These are phyloP conservation scores for Poeciliopsis turneri DNA, from an alignment of 2,797 vertebrate species.

Conservation along the genomic window DNA sequence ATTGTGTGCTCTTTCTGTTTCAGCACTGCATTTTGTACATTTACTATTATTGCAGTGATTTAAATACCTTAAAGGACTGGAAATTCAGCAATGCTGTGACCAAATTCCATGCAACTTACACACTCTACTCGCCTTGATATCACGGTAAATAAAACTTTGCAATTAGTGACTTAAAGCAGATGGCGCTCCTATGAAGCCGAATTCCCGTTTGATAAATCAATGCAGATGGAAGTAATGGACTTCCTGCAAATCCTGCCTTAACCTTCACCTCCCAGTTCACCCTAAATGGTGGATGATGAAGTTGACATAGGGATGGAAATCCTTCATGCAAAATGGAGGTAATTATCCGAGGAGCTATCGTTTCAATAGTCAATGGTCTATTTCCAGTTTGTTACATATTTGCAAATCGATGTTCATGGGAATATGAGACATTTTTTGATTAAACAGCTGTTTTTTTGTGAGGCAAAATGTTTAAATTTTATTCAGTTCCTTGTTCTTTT, in stretches of 20 bases:
- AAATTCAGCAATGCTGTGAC: not conserved
- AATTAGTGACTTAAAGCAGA: constrained; percentile 2
- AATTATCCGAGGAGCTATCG: constrained; percentile 26
- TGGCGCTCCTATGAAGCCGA: constrained; percentile 3
- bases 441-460: constrained; percentile 6
- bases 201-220: constrained; percentile 26
- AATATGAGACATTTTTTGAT: constrained; percentile 27
- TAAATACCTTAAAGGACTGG: not conserved
- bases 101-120: not conserved
- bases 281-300: constrained; percentile 38
- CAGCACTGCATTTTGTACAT: not conserved
- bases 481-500: constrained; percentile 15
- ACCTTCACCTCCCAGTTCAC: constrained; percentile 7
- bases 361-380: constrained; percentile 10
- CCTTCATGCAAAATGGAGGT: constrained; percentile 30
- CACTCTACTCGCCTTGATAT: not conserved
- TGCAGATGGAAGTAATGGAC: constrained; percentile 29
- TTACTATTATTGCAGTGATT: not conserved
- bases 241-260: constrained; percentile 15
- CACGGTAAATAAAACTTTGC: not conserved
- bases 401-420: not conserved
- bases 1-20: not conserved
- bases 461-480: constrained; percentile 21
- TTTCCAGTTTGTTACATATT: constrained; percentile 6
- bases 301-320: constrained; percentile 23